Conservation (phyloP, 2,888 invertebrate species). For the Scaptodrosophila latifasciaeformis region DNA sequence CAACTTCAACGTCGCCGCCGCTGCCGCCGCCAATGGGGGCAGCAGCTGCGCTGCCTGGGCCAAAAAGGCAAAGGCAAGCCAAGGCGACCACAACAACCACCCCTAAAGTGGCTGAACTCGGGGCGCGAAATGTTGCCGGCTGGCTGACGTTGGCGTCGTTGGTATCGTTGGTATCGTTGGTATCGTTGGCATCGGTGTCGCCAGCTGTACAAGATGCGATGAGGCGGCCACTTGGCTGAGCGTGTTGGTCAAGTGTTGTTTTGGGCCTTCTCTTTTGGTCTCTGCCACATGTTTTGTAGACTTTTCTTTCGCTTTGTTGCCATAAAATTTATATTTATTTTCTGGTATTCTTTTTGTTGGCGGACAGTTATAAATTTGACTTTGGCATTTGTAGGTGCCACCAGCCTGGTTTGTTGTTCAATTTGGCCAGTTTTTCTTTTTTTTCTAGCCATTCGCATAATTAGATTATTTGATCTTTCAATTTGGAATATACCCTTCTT, state of each 20-base stretch:
- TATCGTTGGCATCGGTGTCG: constrained; percentile 3
- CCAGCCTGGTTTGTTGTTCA: constrained; percentile 24
- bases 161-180: constrained; percentile 2
- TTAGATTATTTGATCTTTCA: constrained; percentile 44
- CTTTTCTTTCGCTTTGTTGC: constrained; percentile 22
- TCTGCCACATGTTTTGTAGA: constrained; percentile 51
- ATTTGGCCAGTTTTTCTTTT: constrained; percentile 12
- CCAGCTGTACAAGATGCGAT: not conserved
- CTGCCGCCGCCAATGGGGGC: constrained; percentile 12
- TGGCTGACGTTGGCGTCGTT: constrained; percentile 10
- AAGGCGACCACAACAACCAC: constrained; percentile 27
- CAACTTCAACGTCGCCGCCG: constrained; percentile 8
- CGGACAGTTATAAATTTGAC: constrained; percentile 39
- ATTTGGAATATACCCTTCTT: constrained; percentile 19
- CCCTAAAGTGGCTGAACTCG: not conserved
- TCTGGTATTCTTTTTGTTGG: constrained; percentile 15
- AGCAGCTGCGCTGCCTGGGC: constrained; percentile 8
- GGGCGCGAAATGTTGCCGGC: constrained; percentile 43
- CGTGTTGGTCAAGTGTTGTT: constrained; percentile 17
- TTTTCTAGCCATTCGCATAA: constrained; percentile 39
- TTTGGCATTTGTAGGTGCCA: constrained; percentile 43
- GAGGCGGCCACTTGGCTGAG: not conserved
- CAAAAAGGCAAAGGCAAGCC: constrained; percentile 49
- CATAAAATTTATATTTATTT: constrained; percentile 2
- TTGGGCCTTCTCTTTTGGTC: constrained; percentile 20